Evolutionary conservation across 2,113 vertebrate species (phyloP).

Genomic region (Plestiodon gilberti): DNA sequence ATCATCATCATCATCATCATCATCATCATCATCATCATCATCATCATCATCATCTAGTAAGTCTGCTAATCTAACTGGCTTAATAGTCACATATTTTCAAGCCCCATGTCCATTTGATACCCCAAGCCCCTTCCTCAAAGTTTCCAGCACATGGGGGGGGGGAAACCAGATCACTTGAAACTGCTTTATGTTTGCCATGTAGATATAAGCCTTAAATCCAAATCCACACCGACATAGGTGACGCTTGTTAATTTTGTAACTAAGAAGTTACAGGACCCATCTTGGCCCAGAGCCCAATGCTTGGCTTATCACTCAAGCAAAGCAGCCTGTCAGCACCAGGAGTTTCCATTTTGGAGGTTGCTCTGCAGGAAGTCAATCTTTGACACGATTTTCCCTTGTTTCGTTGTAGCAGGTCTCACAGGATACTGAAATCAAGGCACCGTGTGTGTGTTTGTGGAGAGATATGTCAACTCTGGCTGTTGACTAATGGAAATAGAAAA

Average conservation of each 20-base stretch:
- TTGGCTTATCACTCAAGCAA: constrained; percentile 64
- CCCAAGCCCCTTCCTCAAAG: neutral
- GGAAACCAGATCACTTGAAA: neutral
- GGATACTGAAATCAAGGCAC: constrained; percentile 62
- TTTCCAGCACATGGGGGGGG: neutral
- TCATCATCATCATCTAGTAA: no score
- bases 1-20: no score
- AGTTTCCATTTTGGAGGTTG: constrained; percentile 61
- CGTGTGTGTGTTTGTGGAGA: accelerated
- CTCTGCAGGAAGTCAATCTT: constrained; percentile 69
- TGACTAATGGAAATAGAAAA: constrained; percentile 45
- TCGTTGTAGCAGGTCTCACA: constrained; percentile 65
- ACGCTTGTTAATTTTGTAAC: constrained; percentile 32
- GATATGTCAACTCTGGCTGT: constrained; percentile 42
- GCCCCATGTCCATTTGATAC: neutral
- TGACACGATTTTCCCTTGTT: constrained; percentile 67
- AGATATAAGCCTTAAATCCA: neutral
- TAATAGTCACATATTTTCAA: no score
- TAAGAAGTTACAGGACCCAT: neutral
- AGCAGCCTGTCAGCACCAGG: constrained; percentile 49
- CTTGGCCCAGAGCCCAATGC: constrained; percentile 19
- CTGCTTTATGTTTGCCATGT: neutral
- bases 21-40: no score
- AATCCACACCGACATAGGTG: accelerated
- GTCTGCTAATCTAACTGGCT: no score